These are phyloP conservation scores for Acanthoscelides obtectus DNA, from an alignment of 2,888 invertebrate genomes.

Conservation along the genomic window DNA sequence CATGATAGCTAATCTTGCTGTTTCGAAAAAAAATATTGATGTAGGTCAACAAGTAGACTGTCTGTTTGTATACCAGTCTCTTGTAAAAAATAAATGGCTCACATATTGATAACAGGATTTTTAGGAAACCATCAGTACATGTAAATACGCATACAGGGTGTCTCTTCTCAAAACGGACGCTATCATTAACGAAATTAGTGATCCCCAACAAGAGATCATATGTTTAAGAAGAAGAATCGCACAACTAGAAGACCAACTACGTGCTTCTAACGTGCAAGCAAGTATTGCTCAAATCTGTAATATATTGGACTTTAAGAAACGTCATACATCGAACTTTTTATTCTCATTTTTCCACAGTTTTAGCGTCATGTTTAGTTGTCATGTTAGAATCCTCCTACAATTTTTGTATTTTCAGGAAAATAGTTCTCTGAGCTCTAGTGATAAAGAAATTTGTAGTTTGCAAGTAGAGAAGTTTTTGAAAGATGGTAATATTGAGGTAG, in stretches of 20 bases:
- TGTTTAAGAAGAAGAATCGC: constrained; percentile 45
- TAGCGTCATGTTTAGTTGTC: too few relatives aligned
- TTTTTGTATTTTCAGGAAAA: neutral
- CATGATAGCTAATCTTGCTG: constrained; percentile 48
- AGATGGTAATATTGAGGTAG: constrained; percentile 13
- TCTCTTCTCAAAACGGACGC: constrained; percentile 49
- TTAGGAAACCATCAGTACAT: constrained; percentile 54
- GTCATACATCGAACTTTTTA: too few relatives aligned
- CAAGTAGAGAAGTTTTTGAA: constrained; percentile 23
- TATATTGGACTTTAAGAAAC: too few relatives aligned
- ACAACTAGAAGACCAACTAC: constrained; percentile 30
- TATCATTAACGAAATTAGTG: constrained; percentile 43
- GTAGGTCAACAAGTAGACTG: constrained; percentile 16
- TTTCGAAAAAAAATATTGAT: constrained; percentile 28
- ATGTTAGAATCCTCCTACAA: too few relatives aligned
- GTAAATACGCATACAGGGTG: constrained; percentile 53
- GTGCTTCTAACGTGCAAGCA: neutral
- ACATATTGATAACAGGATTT: neutral
- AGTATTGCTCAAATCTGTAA: too few relatives aligned
- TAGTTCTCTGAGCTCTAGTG: constrained; percentile 24
- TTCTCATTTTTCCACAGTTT: too few relatives aligned
- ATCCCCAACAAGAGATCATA: constrained; percentile 47
- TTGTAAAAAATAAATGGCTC: neutral
- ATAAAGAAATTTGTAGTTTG: constrained; percentile 15
- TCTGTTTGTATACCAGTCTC: neutral